phyloP scores from a whole-genome alignment of 92 coral and sea anemone species.

The Zoanthus sansibaricus region DNA sequence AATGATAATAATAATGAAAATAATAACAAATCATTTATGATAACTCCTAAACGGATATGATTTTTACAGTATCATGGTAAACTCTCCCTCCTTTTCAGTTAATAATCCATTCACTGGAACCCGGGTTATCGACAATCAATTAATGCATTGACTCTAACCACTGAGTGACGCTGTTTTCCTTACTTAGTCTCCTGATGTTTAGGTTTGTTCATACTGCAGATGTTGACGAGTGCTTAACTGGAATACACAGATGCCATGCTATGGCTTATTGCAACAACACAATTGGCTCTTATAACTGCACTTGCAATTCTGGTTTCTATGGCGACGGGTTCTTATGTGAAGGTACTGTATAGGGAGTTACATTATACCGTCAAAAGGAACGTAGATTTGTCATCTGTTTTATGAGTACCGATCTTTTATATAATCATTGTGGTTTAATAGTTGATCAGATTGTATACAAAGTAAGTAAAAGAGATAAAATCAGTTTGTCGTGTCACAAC shows the following conservation, averaged over 20 bases:
- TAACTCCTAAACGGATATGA: no score
- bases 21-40: no score
- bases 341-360: not conserved
- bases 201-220: not conserved
- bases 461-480: no score
- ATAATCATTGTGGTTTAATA: no score
- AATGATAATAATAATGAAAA: no score
- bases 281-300: constrained; percentile 17
- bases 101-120: no score
- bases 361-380: not conserved
- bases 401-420: no score
- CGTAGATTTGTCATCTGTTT: not conserved
- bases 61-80: no score
- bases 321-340: constrained; percentile 17
- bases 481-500: no score
- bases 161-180: no score
- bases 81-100: no score
- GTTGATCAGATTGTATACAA: no score
- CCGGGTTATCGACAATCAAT: not conserved
- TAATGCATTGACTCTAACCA: not conserved
- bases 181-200: not conserved
- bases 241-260: constrained; percentile 21
- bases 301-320: constrained; percentile 21
- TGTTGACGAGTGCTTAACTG: constrained; percentile 11
- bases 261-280: constrained; percentile 31